Base-by-base conservation (phyloP, 1,140 invertebrate species). In the Panagrolaimus sp. region DNA sequence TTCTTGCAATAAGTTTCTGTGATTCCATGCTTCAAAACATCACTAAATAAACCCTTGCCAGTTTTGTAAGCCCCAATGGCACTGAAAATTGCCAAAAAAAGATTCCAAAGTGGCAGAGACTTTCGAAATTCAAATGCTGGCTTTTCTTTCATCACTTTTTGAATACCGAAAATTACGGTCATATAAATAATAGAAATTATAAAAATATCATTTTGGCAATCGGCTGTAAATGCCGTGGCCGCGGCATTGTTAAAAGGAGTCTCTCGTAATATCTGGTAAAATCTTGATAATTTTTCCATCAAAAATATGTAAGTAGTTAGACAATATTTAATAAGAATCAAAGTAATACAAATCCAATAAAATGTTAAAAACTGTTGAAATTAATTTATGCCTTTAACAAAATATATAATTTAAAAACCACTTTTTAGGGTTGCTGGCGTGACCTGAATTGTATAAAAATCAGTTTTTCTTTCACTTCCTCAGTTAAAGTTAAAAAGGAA, bases 61-160 rank as follows among this genome's bases (percentile, higher is more conserved):
- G 77, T 83, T 28, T 77, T 68, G 21, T 77, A 14, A 17, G 96
- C 87, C 55, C 95, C 93, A 81, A 63, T 21, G 43, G 82, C 82
- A 26, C 92, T 95, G 86, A 98, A 98, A 21, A 90, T 85, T 2
- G 94, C 94, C 71, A 98, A 84, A 71, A 90, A 84, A 48, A 90
- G 89, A 86, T 96, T 98, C 96, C 96, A 98, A 74, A 92, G 80
- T 65, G 90, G 89, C 14, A 98, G 86, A 8, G 90, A 88, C 17
- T 90, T 88, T 71, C 91, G 70, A 24, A 76, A 71, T 55, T 76
- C 69, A 65, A 72, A 73, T 12, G 76, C 69, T 48, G 77, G 72
- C 21, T 70, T 44, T 43, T 75, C 65, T 21, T 44, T 26, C 76
- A 77, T 77, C n/a, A 67, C 45, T 10, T 70, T 68, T 55, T 77